phyloP scores from a whole-genome alignment of 2,113 vertebrate species.

The Sciurus niger region DNA sequence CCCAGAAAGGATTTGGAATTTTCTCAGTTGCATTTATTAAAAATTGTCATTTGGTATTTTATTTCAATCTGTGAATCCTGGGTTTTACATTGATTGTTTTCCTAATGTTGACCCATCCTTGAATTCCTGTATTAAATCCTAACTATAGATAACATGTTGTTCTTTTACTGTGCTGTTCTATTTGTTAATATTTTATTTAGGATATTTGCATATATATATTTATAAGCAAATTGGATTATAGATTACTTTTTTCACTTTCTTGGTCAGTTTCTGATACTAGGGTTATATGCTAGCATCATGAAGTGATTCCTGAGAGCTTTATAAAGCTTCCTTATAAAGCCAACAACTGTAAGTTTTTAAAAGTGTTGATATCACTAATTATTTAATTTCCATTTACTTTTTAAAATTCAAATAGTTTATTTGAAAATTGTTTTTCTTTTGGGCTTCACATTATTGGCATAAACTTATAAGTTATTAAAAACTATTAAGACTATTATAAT shows the following conservation, averaged over 20 bases:
- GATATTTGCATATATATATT: background rate
- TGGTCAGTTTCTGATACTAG: conserved; percentile 47
- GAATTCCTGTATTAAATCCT: conserved; percentile 67
- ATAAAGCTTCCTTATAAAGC: background rate
- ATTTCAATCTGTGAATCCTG: conserved; percentile 10
- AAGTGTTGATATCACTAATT: background rate
- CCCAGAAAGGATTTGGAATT: conserved; percentile 8
- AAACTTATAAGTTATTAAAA: conserved; percentile 39
- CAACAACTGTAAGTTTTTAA: background rate
- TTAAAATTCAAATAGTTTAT: background rate
- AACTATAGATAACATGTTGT: background rate
- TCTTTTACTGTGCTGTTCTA: conserved; percentile 36
- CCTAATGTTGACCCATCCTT: background rate
- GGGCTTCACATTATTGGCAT: background rate
- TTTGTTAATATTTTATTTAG: conserved; percentile 41
- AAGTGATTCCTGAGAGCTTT: conserved; percentile 47
- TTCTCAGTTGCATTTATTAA: conserved; percentile 38
- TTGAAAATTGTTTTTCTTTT: background rate
- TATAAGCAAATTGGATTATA: conserved; percentile 3
- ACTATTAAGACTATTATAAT: no score
- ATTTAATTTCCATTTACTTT: conserved; percentile 28
- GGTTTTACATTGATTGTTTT: conserved; percentile 5
- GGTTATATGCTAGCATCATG: background rate
- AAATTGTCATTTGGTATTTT: conserved; percentile 32
- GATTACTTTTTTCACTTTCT: conserved; percentile 13